A percentile compares a stretch with the other conserved stretches of the same genome.
phyloP scores from a whole-genome alignment of 2,113 vertebrate genomes.

The Bambusicola thoracicus region DNA sequence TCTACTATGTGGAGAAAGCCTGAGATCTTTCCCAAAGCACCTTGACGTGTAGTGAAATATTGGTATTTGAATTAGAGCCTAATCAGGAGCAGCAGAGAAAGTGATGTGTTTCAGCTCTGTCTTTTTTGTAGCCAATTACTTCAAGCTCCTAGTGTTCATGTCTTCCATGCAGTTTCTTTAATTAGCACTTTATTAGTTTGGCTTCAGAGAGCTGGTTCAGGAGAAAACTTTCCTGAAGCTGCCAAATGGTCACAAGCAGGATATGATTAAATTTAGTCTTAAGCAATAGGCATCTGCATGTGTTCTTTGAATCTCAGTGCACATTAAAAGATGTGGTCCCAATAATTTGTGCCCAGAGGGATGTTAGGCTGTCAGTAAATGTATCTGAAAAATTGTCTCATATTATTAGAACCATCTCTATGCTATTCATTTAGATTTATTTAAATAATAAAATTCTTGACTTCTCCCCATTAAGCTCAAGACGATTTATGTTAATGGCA shows the following conservation, averaged over 20 bases:
- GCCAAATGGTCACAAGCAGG: constrained; percentile 79
- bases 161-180: constrained; percentile 87
- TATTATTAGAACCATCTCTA: constrained; percentile 51
- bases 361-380: constrained; percentile 45
- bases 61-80: constrained; percentile 87
- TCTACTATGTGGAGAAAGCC: constrained; percentile 56
- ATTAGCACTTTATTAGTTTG: constrained; percentile 89
- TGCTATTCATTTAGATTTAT: constrained; percentile 58
- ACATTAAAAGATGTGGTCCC: constrained; percentile 65
- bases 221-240: constrained; percentile 75
- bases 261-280: constrained; percentile 79
- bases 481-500: constrained; percentile 49
- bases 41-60: constrained; percentile 82
- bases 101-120: constrained; percentile 79
- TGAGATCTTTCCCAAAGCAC: constrained; percentile 71
- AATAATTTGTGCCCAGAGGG: constrained; percentile 67
- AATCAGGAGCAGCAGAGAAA: constrained; percentile 84
- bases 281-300: constrained; percentile 67
- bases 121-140: constrained; percentile 93
- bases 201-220: constrained; percentile 78
- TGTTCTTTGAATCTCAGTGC: constrained; percentile 64
- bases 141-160: constrained; percentile 86
- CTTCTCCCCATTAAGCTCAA: constrained; percentile 54
- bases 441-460: constrained; percentile 71
- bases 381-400: constrained; percentile 32